Evolutionary conservation across 2,113 vertebrate species (phyloP).

Genomic region (Phalacrocorax brasilianus): DNA sequence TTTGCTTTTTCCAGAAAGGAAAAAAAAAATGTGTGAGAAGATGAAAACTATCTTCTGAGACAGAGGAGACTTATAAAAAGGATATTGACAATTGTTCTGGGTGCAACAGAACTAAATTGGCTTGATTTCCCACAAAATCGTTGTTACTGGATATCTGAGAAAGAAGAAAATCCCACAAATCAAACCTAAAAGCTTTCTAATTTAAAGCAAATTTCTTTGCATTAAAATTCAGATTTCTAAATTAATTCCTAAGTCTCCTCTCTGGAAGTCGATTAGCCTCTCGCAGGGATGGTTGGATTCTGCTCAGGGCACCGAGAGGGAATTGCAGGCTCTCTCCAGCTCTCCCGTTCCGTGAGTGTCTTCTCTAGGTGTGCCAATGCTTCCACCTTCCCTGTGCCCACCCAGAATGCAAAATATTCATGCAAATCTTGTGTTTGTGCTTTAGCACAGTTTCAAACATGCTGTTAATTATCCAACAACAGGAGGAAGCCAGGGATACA

Average conservation of each 20-base stretch:
- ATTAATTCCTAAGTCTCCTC: not conserved
- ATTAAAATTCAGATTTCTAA: not conserved
- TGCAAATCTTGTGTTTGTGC: not conserved
- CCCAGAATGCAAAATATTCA: not conserved
- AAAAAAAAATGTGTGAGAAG: not conserved
- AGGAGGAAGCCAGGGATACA: not conserved
- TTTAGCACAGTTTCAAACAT: not conserved
- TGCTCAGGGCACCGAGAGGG: not conserved
- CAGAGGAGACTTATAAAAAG: not conserved
- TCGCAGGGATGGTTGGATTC: not conserved
- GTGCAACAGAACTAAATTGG: not conserved
- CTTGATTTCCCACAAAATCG: not conserved
- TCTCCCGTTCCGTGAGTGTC: not conserved
- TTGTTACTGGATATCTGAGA: not conserved
- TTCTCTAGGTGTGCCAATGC: not conserved
- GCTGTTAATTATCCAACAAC: not conserved
- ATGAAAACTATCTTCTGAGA: not conserved
- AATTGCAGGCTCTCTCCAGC: accelerated
- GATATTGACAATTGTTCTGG: not conserved
- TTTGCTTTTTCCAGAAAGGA: not conserved
- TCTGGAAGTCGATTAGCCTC: not conserved
- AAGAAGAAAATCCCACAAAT: not conserved
- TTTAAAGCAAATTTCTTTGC: not conserved
- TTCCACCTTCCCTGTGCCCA: not conserved
- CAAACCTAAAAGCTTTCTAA: not conserved